phyloP scores from a whole-genome alignment of 2,888 invertebrate species.

The Hirtodrosophila trivittata region DNA sequence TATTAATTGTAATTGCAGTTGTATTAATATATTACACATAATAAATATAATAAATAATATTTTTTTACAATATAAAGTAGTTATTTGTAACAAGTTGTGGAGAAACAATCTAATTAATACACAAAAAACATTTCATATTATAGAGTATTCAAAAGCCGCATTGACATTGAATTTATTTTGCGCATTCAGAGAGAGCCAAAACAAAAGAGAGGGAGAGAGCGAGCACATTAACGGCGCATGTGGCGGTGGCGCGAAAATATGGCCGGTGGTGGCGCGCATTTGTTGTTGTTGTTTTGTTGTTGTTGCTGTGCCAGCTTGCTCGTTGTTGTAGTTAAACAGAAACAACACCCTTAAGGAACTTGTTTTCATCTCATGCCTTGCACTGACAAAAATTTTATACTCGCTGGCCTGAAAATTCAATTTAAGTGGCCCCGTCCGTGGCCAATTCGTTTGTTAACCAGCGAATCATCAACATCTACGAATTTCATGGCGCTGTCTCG shows the following conservation, averaged over 20 bases:
- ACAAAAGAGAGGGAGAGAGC: constrained; percentile 38
- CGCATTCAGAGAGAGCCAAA: constrained; percentile 38
- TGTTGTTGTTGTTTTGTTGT: too few species aligned
- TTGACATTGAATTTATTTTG: background rate
- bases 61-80: too few species aligned
- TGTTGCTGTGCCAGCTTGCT: constrained; percentile 15
- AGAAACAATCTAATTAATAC: too few species aligned
- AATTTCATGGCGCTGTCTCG: constrained; percentile 15
- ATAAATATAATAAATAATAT: too few species aligned
- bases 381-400: constrained; percentile 66
- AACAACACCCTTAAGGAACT: constrained; percentile 75
- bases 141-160: constrained; percentile 31
- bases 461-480: constrained; percentile 17
- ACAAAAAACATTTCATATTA: too few species aligned
- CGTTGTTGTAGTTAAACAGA: constrained; percentile 34
- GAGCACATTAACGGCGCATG: constrained; percentile 66
- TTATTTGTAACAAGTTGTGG: too few species aligned
- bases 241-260: constrained; percentile 77
- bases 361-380: constrained; percentile 62
- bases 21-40: too few species aligned
- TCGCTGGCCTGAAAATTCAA: constrained; percentile 36
- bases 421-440: constrained; percentile 31
- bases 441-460: constrained; percentile 23
- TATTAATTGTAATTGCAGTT: too few species aligned
- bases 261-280: constrained; percentile 60